These are phyloP conservation scores for Amphiprion percula DNA, from an alignment of 2,113 vertebrate species.

Conservation along the genomic window DNA sequence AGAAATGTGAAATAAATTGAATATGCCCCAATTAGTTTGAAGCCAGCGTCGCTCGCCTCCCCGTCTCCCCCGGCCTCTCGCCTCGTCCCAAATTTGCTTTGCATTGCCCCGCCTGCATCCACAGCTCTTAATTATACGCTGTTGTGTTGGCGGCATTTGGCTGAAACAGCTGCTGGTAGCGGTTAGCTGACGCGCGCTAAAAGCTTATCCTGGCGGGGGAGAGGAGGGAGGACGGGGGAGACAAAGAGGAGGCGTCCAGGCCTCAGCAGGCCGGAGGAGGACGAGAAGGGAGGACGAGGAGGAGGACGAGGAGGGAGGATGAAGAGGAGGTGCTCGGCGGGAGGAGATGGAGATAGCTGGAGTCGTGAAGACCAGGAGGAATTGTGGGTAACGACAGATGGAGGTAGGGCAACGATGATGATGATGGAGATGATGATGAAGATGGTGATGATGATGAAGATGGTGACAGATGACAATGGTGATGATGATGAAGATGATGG, in stretches of 20 bases:
- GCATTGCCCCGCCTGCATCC: conserved; percentile 77
- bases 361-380: no score
- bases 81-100: conserved; percentile 83
- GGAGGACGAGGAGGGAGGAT: conserved; percentile 24
- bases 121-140: conserved; percentile 83
- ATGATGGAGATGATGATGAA: no score
- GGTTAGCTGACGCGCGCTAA: conserved; percentile 76
- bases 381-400: no score
- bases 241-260: conserved; percentile 23
- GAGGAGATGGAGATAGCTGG: background rate
- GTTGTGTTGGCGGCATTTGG: conserved; percentile 80
- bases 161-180: conserved; percentile 79
- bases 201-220: conserved; percentile 72
- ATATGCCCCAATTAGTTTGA: conserved; percentile 85
- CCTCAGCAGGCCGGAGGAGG: conserved; percentile 19
- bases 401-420: no score
- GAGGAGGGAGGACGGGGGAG: conserved; percentile 31
- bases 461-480: no score
- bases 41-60: conserved; percentile 55
- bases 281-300: conserved; percentile 29
- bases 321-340: conserved; percentile 12
- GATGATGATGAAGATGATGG: no score
- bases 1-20: conserved; percentile 86
- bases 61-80: conserved; percentile 48
- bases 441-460: no score